Conservation (phyloP, 2,113 vertebrate genomes). For the Speoplatyrhinus poulsoni region DNA sequence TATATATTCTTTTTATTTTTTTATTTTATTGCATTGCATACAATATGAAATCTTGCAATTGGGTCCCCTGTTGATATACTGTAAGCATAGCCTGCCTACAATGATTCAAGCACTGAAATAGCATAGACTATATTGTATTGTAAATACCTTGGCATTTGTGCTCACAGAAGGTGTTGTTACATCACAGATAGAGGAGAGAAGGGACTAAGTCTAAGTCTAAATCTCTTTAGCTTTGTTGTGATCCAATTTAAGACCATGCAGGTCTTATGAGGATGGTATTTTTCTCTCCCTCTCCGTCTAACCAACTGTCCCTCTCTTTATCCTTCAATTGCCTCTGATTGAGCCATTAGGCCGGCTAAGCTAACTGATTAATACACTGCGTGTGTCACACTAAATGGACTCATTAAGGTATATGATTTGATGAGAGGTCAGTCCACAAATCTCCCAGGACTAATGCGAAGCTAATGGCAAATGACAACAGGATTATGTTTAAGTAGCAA, state of each 20-base stretch:
- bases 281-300: conserved; percentile 9
- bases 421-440: conserved; percentile 69
- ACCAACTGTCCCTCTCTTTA: conserved; percentile 26
- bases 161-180: not conserved
- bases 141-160: conserved; percentile 4
- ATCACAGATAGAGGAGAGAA: not conserved
- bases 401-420: conserved; percentile 70
- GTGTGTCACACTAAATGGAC: conserved; percentile 65
- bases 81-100: too few species aligned
- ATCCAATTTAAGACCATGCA: conserved; percentile 8
- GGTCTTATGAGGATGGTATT: conserved; percentile 42
- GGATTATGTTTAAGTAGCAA: conserved; percentile 35
- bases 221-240: not conserved
- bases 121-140: not conserved
- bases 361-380: conserved; percentile 66
- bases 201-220: not conserved
- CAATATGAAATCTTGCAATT: too few species aligned
- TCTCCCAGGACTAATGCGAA: conserved; percentile 64
- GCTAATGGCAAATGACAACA: conserved; percentile 71
- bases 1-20: too few species aligned
- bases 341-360: conserved; percentile 58
- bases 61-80: too few species aligned
- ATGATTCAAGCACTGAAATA: too few species aligned
- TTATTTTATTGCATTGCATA: too few species aligned
- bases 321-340: conserved; percentile 46